Evolutionary conservation across 2,797 vertebrate genomes (phyloP).

Genomic region (Graptemys geographica): DNA sequence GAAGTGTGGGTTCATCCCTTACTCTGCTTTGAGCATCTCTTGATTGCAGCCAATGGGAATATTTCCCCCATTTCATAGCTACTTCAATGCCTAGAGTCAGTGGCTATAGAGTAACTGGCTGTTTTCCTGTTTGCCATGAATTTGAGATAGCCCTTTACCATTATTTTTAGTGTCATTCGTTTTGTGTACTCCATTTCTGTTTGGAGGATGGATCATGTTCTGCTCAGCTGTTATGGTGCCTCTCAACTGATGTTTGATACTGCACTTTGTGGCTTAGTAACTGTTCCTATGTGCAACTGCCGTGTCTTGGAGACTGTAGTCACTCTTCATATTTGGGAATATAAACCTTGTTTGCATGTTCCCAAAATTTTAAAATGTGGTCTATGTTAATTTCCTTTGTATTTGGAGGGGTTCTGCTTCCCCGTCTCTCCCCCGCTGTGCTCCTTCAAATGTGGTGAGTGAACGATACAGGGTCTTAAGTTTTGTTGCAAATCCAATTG

Average conservation of each 20-base stretch:
- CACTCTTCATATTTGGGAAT: no score
- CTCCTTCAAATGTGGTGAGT: no score
- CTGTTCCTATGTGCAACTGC: no score
- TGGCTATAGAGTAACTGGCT: neutral
- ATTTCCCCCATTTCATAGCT: neutral
- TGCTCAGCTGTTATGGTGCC: neutral
- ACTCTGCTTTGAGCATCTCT: accelerated
- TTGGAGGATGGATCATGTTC: neutral
- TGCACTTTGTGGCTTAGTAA: neutral
- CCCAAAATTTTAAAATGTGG: no score
- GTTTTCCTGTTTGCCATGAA: neutral
- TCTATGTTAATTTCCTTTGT: no score
- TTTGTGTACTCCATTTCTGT: neutral
- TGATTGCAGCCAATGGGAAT: neutral
- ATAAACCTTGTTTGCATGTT: no score
- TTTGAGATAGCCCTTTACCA: neutral
- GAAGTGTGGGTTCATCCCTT: neutral
- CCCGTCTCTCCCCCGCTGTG: no score
- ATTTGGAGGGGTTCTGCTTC: no score
- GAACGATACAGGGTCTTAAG: no score
- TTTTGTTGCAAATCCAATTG: no score
- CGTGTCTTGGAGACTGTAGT: no score
- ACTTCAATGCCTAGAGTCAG: neutral
- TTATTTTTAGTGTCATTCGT: neutral
- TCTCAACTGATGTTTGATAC: neutral